These are phyloP conservation scores for Lasioglossum pauxillum DNA, from an alignment of 2,888 invertebrate species.

Conservation along the genomic window DNA sequence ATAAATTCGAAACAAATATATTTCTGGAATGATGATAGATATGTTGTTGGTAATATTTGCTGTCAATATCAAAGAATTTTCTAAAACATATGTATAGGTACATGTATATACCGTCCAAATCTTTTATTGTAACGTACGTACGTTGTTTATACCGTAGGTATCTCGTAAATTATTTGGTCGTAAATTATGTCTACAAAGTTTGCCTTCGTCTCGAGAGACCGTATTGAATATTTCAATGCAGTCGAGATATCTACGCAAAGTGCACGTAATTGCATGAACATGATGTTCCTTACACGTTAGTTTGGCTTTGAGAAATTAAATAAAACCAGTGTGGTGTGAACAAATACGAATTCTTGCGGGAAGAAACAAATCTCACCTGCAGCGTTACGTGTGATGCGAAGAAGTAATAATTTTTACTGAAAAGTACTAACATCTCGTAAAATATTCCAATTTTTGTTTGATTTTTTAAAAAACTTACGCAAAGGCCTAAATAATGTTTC, in stretches of 20 bases:
- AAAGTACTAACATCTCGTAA: not conserved
- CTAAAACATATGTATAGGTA: not conserved
- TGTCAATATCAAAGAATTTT: not conserved
- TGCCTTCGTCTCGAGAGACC: not conserved
- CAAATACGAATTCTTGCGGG: not conserved
- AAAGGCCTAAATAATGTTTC: not conserved
- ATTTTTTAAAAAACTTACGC: not conserved
- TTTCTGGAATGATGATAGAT: too few relatives aligned
- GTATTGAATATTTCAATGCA: conserved; percentile 2
- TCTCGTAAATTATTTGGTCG: not conserved
- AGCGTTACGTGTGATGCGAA: not conserved
- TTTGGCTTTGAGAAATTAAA: not conserved
- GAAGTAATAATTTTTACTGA: not conserved
- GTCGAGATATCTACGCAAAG: conserved; percentile 13
- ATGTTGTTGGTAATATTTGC: not conserved
- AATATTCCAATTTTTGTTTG: not conserved
- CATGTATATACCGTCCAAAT: not conserved
- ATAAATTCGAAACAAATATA: too few relatives aligned
- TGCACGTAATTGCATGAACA: conserved; percentile 19
- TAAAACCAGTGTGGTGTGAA: not conserved
- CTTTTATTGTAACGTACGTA: not conserved
- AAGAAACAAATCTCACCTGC: not conserved
- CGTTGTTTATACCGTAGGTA: conserved; percentile 1
- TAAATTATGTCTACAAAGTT: not conserved
- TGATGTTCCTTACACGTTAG: conserved; percentile 6